A percentile compares a stretch with the other conserved stretches of the same genome.
These are phyloP conservation scores for Rhodinocichla rosea DNA, from an alignment of 2,113 vertebrate species.

Conservation along the genomic window DNA sequence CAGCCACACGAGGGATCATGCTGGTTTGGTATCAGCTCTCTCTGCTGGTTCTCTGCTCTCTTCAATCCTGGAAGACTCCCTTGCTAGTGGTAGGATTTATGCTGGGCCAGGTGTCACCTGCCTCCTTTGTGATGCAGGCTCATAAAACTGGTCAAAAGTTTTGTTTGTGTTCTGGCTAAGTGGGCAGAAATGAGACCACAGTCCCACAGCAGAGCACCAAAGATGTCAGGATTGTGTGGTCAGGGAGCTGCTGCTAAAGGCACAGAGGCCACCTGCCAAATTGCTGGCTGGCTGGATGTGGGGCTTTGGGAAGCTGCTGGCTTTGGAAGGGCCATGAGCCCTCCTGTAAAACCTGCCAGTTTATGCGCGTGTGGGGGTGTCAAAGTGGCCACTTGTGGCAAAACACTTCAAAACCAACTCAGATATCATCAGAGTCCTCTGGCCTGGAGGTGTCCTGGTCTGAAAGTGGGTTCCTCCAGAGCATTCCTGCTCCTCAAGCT, in stretches of 20 bases:
- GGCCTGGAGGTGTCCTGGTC: neutral
- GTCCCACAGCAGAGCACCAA: neutral
- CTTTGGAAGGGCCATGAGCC: neutral
- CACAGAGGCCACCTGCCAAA: neutral
- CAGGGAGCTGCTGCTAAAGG: neutral
- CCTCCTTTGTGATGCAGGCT: neutral
- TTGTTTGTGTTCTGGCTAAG: neutral
- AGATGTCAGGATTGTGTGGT: rapidly evolving
- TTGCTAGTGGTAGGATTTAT: neutral
- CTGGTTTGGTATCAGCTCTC: neutral
- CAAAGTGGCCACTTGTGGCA: neutral
- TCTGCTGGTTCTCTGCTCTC: no score
- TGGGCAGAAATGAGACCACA: neutral
- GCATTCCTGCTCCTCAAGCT: neutral
- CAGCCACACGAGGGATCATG: neutral
- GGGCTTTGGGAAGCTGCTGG: neutral
- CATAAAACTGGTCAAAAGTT: neutral
- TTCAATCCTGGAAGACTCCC: neutral
- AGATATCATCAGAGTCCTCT: neutral
- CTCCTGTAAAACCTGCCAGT: neutral
- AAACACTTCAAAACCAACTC: neutral
- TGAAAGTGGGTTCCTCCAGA: neutral
- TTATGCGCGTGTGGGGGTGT: neutral
- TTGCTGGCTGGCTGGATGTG: neutral
- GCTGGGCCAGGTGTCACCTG: neutral